Evolutionary conservation across 2,888 invertebrate genomes (phyloP).

Genomic region (Cataglyphis altisquamis): DNA sequence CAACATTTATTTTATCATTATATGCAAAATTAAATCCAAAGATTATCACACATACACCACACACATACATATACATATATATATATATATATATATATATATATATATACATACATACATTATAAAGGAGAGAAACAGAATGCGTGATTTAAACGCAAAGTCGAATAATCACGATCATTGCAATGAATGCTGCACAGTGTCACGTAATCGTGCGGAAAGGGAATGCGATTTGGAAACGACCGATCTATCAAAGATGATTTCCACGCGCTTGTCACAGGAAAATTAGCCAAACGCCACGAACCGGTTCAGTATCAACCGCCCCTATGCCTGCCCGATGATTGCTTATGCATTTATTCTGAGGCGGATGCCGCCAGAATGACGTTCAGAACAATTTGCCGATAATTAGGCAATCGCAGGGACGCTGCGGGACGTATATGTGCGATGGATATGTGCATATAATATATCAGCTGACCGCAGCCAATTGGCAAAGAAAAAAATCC

Average conservation of each 20-base stretch:
- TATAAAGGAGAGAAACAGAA: background rate
- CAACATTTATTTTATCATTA: background rate
- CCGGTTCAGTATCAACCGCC: constrained; percentile 41
- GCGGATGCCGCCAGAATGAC: background rate
- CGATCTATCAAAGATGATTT: constrained; percentile 43
- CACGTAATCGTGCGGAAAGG: constrained; percentile 36
- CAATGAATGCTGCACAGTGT: constrained; percentile 21
- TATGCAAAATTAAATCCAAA: background rate
- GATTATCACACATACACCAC: background rate
- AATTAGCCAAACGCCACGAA: constrained; percentile 40
- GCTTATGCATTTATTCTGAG: constrained; percentile 27
- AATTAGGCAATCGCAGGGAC: constrained; percentile 56
- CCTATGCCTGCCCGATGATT: constrained; percentile 41
- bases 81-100: too few relatives aligned
- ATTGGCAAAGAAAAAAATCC: background rate
- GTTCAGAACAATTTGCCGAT: constrained; percentile 51
- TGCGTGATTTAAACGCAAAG: background rate
- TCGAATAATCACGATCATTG: constrained; percentile 20
- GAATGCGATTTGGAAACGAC: constrained; percentile 41
- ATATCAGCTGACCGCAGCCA: constrained; percentile 12
- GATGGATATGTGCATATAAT: constrained; percentile 25
- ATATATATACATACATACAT: too few relatives aligned
- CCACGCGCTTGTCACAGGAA: constrained; percentile 28
- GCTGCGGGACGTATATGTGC: background rate
- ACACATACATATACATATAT: too few relatives aligned